A percentile compares a stretch with the other conserved stretches of the same genome.
Evolutionary conservation across 2,113 vertebrate genomes (phyloP).

Genomic region (Pseudorhombus dupliciocellatus): DNA sequence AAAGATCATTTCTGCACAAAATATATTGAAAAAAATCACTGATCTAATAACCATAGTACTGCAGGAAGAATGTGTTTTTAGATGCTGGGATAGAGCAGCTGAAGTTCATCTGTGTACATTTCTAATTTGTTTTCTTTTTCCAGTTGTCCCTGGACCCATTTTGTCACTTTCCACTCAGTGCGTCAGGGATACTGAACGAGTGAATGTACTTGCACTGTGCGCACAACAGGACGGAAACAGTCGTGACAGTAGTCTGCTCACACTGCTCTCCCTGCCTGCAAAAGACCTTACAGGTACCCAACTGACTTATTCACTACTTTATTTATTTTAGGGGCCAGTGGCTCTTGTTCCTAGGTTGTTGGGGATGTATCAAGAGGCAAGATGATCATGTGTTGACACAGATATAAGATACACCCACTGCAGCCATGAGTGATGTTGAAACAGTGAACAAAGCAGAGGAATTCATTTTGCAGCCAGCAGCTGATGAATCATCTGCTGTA

Average conservation of each 20-base stretch:
- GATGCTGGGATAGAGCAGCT: neutral
- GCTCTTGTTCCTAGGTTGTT: no score
- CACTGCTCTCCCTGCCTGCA: slow-evolving; percentile 78
- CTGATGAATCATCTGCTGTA: slow-evolving; percentile 1
- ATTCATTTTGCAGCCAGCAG: neutral
- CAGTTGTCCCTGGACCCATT: slow-evolving; percentile 79
- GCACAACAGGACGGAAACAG: slow-evolving; percentile 37
- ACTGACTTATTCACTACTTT: neutral
- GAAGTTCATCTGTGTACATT: neutral
- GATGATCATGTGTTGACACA: neutral
- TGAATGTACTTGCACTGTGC: slow-evolving; percentile 82
- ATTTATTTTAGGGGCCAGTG: neutral
- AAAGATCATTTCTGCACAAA: neutral
- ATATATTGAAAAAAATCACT: neutral
- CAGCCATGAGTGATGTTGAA: neutral
- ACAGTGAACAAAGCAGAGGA: no score
- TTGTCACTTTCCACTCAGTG: slow-evolving; percentile 84
- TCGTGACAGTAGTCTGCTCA: slow-evolving; percentile 71
- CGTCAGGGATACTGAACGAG: slow-evolving; percentile 58
- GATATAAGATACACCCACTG: neutral
- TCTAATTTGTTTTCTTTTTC: slow-evolving; percentile 35
- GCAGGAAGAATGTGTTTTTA: neutral
- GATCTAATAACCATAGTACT: neutral
- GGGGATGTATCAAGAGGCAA: neutral
- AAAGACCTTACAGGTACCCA: slow-evolving; percentile 78